A percentile compares a stretch with the other conserved stretches of the same genome.
These are phyloP conservation scores for Cataglyphis altisquamis DNA, from an alignment of 2,888 invertebrate genomes.

Conservation along the genomic window DNA sequence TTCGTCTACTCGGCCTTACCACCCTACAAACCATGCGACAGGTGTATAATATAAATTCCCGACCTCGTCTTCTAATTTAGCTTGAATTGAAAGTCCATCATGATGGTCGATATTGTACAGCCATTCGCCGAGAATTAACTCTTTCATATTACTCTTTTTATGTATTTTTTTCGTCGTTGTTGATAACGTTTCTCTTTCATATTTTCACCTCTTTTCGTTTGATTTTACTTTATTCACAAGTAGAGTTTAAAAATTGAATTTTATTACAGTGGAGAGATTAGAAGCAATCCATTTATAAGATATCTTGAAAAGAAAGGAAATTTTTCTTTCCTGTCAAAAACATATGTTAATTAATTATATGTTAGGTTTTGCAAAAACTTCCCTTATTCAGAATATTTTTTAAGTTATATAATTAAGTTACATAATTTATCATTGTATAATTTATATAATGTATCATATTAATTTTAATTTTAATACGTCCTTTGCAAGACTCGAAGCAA, in stretches of 20 bases:
- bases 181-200: neutral
- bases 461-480: neutral
- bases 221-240: neutral
- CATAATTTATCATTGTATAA: neutral
- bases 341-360: neutral
- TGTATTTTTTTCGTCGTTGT: neutral
- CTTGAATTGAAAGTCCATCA: conserved; percentile 13
- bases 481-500: neutral
- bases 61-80: neutral
- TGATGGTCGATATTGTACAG: neutral
- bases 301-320: neutral
- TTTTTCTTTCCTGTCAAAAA: neutral
- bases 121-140: neutral
- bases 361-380: neutral
- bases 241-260: neutral
- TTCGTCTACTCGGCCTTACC: neutral
- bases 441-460: too few species aligned
- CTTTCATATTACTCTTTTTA: neutral
- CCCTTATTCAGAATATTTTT: neutral
- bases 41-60: neutral
- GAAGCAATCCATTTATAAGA: neutral
- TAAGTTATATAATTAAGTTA: neutral
- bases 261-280: neutral
- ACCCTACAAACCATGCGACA: conserved; percentile 1
- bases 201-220: neutral